Percentiles rank a stretch among this genome's conserved stretches.
Conservation (phyloP, 2,113 vertebrate species). For the Platichthys flesus region DNA sequence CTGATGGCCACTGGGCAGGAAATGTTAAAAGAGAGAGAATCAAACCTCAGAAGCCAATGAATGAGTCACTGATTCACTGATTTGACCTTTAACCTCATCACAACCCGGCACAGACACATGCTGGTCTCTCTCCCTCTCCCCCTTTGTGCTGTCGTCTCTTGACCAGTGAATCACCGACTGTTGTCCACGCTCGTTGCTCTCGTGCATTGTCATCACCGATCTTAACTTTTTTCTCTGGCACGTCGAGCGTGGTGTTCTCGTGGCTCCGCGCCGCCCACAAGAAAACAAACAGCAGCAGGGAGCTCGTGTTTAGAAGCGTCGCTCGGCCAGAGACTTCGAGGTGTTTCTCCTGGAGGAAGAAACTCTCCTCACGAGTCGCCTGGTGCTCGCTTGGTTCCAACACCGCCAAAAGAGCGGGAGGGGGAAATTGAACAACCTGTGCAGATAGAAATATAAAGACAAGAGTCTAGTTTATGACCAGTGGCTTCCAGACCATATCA, state of each 20-base stretch:
- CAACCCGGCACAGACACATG: not conserved
- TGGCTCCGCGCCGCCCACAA: slow-evolving; percentile 59
- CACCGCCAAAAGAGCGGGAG: too few species aligned
- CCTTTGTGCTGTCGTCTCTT: not conserved
- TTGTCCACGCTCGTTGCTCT: slow-evolving; percentile 47
- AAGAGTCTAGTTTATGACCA: slow-evolving; percentile 32
- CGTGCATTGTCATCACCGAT: slow-evolving; percentile 65
- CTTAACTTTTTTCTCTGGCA: slow-evolving; percentile 68
- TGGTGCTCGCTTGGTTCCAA: slow-evolving; percentile 16
- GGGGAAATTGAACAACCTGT: slow-evolving; percentile 55
- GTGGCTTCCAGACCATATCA: slow-evolving; percentile 62
- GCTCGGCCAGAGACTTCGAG: slow-evolving; percentile 49
- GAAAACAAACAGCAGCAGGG: slow-evolving; percentile 66
- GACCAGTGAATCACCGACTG: slow-evolving; percentile 42
- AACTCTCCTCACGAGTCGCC: not conserved
- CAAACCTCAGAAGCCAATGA: slow-evolving; percentile 10
- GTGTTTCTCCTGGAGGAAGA: slow-evolving; percentile 41
- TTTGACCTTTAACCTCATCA: slow-evolving; percentile 5
- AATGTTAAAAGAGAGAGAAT: not conserved
- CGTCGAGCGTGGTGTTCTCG: slow-evolving; percentile 66
- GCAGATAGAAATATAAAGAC: slow-evolving; percentile 44
- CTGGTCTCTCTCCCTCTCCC: not conserved
- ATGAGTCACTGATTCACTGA: slow-evolving; percentile 15
- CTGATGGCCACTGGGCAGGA: not conserved
- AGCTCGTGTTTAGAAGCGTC: slow-evolving; percentile 60